Percentiles rank a stretch among this genome's conserved stretches.
phyloP scores from a whole-genome alignment of 2,797 vertebrate species.

The Sebastes elongatus region DNA sequence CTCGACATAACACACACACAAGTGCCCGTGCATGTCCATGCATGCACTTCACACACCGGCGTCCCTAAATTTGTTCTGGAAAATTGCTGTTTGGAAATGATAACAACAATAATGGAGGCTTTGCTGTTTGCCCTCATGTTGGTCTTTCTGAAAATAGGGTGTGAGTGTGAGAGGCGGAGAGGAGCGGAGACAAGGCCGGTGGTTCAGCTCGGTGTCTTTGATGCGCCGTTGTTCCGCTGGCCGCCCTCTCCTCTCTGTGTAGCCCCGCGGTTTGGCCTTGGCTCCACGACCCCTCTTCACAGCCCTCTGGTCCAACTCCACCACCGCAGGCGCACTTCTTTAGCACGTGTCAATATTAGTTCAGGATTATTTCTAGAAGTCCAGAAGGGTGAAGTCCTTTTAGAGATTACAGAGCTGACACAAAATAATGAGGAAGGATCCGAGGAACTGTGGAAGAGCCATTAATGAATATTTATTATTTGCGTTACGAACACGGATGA shows the following conservation, averaged over 20 bases:
- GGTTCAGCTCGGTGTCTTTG: slow-evolving; percentile 68
- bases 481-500: slow-evolving; percentile 75
- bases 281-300: slow-evolving; percentile 72
- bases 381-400: slow-evolving; percentile 72
- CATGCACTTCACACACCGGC: slow-evolving; percentile 9
- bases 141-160: slow-evolving; percentile 74
- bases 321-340: slow-evolving; percentile 80
- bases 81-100: slow-evolving; percentile 67
- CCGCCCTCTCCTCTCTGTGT: slow-evolving; percentile 60
- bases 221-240: slow-evolving; percentile 70
- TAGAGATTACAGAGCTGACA: slow-evolving; percentile 74
- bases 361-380: slow-evolving; percentile 82
- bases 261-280: slow-evolving; percentile 65
- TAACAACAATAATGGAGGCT: slow-evolving; percentile 66
- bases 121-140: slow-evolving; percentile 66
- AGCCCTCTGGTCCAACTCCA: slow-evolving; percentile 52
- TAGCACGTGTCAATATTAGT: slow-evolving; percentile 82
- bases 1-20: slow-evolving; percentile 27
- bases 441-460: slow-evolving; percentile 70
- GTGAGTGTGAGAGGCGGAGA: slow-evolving; percentile 41
- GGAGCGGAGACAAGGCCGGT: slow-evolving; percentile 54
- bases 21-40: neutral
- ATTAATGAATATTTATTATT: slow-evolving; percentile 85
- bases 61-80: slow-evolving; percentile 43
- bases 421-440: slow-evolving; percentile 77